Evolutionary conservation across 2,797 vertebrate genomes (phyloP), one percentile per base, ranked within the genome.

Genomic region (Distichodus sexfasciatus): DNA sequence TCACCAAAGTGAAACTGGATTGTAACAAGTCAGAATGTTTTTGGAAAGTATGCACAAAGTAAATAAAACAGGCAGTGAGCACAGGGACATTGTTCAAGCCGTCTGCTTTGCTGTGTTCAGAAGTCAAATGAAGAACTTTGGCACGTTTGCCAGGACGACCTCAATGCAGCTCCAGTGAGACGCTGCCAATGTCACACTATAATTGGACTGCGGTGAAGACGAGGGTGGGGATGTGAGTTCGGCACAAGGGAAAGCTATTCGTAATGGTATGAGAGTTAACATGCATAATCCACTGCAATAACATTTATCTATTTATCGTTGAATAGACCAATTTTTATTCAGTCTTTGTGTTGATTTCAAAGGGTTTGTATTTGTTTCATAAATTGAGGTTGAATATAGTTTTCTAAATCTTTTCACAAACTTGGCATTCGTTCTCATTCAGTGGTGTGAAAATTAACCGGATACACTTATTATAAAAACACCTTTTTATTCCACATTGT

Each of bases 211-310:
- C 53, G 61, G 46, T 23, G 21, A 28, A 38, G 43, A 46, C n/a
- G 44, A 43, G 19, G 11, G 65, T n/a, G 3, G 3, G 33, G 38
- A 48, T 29, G 26, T 23, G 36, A 17, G 71, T 26, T 7, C 31
- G 36, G 53, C 17, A 33, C 59, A 50, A 58, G 44, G 47, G 54
- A 66, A 66, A 66, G 63, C 76, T 69, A 66, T 70, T 72, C 48
- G 46, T 43, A 60, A 44, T 23, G 70, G 55, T 53, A 62, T 51
- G 29, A 11, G 11, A 33, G n/a, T 21, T 15, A 48, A 36, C 9
- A 31, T 35, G 6, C 47, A 36, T 40, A 53, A 53, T 23, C 57
- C 6, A 40, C 54, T 50, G 21, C 23, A 28, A 31, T 29, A 23
- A 31, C 12, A 31, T 48, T 66, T 41, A 29, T 36, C 44, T 50